Evolutionary conservation across 64 coral and sea anemone genomes (phyloP).

Genomic region (Trachythela sp.): DNA sequence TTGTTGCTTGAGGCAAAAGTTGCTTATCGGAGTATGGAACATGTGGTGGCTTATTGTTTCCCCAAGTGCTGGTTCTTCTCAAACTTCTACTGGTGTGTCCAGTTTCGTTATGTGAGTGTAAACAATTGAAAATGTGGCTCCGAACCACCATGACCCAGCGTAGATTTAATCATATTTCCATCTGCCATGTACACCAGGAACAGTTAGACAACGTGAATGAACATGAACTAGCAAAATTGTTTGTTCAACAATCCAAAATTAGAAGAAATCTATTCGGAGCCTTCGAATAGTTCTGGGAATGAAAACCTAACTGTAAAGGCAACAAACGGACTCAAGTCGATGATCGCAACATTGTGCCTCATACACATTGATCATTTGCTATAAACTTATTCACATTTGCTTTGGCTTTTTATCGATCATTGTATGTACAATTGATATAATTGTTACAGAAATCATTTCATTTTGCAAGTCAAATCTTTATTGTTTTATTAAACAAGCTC

Average conservation of each 20-base stretch:
- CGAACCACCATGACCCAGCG: neutral
- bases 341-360: too few species aligned
- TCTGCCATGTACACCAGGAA: conserved; percentile 18
- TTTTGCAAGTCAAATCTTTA: too few species aligned
- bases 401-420: too few species aligned
- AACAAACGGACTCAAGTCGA: conserved; percentile 3
- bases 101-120: too few species aligned
- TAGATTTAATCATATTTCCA: neutral
- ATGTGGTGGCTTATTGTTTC: neutral
- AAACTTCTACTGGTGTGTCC: too few species aligned
- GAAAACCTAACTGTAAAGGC: neutral
- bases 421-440: too few species aligned
- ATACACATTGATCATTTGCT: too few species aligned
- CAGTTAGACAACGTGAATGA: conserved; percentile 6
- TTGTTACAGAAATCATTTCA: too few species aligned
- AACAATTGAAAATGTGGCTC: neutral
- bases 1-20: neutral
- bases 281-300: neutral
- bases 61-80: neutral
- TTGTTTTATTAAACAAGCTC: conserved; percentile 3
- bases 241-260: conserved; percentile 10
- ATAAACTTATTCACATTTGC: too few species aligned
- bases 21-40: neutral
- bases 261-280: conserved; percentile 1
- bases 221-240: conserved; percentile 20